Evolutionary conservation across 2,888 invertebrate genomes (phyloP).

Genomic region (Autographa pulchrina): DNA sequence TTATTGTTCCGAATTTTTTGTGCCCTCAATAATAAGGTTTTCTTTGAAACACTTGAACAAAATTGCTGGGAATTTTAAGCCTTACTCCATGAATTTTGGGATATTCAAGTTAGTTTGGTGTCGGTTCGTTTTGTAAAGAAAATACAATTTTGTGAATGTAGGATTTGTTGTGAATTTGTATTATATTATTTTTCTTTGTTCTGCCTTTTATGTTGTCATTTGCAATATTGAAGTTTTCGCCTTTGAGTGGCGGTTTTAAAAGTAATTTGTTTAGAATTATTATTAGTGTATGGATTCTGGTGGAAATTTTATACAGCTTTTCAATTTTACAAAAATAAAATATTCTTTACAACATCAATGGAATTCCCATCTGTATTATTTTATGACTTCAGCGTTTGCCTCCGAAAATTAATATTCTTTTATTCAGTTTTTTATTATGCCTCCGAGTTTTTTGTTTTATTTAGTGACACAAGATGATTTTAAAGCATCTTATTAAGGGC

Average conservation of each 20-base stretch:
- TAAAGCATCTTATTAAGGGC: neutral
- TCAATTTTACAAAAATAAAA: neutral
- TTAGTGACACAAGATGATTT: neutral
- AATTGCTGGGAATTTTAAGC: constrained; percentile 45
- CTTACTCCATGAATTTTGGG: constrained; percentile 47
- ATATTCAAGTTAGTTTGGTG: constrained; percentile 52
- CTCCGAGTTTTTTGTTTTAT: neutral
- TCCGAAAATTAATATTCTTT: neutral
- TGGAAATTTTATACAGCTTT: neutral
- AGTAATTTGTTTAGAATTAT: neutral
- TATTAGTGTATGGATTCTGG: neutral
- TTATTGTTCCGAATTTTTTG: constrained; percentile 55
- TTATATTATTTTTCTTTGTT: constrained; percentile 27
- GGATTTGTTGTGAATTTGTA: constrained; percentile 46
- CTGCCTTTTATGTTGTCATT: constrained; percentile 30
- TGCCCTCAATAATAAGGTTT: constrained; percentile 48
- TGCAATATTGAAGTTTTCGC: constrained; percentile 31
- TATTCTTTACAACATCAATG: neutral
- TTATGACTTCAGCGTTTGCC: neutral
- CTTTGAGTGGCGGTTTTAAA: neutral
- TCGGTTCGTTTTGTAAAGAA: constrained; percentile 27
- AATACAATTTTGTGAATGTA: constrained; percentile 38
- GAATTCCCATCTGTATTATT: neutral
- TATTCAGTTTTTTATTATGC: neutral
- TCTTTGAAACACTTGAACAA: constrained; percentile 47